phyloP scores from a whole-genome alignment of 2,888 invertebrate genomes.

The Tuberolachnus salignus region DNA sequence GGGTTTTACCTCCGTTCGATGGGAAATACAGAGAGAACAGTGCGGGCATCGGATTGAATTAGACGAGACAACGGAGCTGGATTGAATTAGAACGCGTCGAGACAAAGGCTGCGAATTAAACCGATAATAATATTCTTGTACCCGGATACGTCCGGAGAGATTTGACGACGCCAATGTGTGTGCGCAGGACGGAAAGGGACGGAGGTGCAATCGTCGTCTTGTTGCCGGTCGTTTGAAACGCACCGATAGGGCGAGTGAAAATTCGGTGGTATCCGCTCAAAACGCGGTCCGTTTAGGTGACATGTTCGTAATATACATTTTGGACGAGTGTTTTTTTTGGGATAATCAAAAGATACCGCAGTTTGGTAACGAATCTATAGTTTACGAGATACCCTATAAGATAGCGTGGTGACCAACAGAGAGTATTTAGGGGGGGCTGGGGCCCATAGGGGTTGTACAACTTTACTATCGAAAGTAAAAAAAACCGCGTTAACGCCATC shows the following conservation, averaged over 20 bases:
- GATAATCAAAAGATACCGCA: no score
- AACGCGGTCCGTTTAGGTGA: no score
- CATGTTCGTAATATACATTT: no score
- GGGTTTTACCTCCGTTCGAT: background rate
- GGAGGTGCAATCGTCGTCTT: no score
- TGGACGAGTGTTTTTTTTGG: no score
- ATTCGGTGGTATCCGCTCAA: constrained; percentile 5
- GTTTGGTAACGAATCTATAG: no score
- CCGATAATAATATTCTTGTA: constrained; percentile 41
- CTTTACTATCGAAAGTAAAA: no score
- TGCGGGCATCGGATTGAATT: background rate
- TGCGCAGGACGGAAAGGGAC: background rate
- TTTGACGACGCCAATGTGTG: constrained; percentile 8
- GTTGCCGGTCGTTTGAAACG: constrained; percentile 41
- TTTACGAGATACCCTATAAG: no score
- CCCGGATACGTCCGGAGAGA: constrained; percentile 1
- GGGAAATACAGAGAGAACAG: background rate
- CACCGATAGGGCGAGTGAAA: constrained; percentile 36
- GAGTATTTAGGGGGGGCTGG: no score
- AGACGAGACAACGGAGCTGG: constrained; percentile 7
- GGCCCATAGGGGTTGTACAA: no score
- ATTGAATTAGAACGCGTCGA: constrained; percentile 27
- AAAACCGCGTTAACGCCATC: no score
- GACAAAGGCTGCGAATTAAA: constrained; percentile 37
- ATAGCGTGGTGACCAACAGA: no score